Evolutionary conservation across 2,113 vertebrate genomes (phyloP).

Genomic region (Ceratotherium simum): DNA sequence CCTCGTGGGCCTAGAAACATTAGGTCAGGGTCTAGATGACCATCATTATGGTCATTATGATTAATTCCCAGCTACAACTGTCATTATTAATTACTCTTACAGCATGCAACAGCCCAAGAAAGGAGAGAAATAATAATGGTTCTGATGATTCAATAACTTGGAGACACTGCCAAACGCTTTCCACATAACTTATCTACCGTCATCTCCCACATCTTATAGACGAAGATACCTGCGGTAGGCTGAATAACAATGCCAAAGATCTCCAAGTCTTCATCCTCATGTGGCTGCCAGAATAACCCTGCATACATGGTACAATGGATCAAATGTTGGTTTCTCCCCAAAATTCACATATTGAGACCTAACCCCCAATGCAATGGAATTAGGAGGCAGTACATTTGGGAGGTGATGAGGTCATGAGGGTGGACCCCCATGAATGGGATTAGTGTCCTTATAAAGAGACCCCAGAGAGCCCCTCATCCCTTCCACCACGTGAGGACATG

Average conservation of each 20-base stretch:
- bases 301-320: too few species aligned
- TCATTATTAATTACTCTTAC: too few species aligned
- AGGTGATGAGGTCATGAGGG: too few species aligned
- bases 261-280: accelerated
- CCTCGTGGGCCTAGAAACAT: too few species aligned
- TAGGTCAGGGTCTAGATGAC: accelerated
- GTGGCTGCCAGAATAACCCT: background rate
- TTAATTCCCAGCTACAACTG: background rate
- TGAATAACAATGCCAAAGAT: background rate
- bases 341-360: accelerated
- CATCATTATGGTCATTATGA: too few species aligned
- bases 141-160: too few species aligned
- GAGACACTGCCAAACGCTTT: background rate
- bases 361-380: accelerated
- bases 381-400: accelerated
- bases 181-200: background rate
- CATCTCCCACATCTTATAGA: background rate
- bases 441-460: background rate
- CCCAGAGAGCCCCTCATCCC: background rate
- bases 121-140: too few species aligned
- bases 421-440: background rate
- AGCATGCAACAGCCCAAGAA: background rate
- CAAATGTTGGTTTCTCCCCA: too few species aligned
- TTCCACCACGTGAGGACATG: accelerated
- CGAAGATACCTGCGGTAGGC: accelerated